Evolutionary conservation across 2,888 invertebrate genomes (phyloP).

Genomic region (Pristionchus fissidentatus): DNA sequence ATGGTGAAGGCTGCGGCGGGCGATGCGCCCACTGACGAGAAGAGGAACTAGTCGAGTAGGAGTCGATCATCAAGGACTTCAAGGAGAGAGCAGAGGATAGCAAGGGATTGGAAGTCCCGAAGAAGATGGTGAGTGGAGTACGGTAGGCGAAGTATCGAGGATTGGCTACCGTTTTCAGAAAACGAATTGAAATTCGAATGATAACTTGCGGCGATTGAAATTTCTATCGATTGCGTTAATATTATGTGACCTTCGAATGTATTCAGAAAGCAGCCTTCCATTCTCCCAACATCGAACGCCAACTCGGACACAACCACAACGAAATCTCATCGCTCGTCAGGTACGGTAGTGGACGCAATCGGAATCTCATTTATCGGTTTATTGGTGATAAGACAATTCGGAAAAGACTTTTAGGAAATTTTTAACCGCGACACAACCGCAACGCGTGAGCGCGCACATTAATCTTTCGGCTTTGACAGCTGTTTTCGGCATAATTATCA

Average conservation of each 20-base stretch:
- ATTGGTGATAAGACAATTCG: too few species aligned
- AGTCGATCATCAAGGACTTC: constrained; percentile 15
- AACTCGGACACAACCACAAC: constrained; percentile 42
- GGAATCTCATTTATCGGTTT: too few species aligned
- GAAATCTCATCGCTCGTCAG: constrained; percentile 37
- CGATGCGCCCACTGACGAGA: neutral
- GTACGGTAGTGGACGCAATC: too few species aligned
- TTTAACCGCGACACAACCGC: too few species aligned
- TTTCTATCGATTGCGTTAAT: neutral
- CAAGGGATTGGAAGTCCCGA: neutral
- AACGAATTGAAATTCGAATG: too few species aligned
- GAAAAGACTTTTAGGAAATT: too few species aligned
- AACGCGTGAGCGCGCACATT: too few species aligned
- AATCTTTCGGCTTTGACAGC: too few species aligned
- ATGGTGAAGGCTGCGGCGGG: neutral
- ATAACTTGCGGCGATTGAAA: neutral
- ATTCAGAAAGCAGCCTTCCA: neutral
- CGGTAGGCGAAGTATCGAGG: neutral
- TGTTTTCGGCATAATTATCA: neutral
- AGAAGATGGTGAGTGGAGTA: constrained; percentile 24
- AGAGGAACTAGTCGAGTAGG: constrained; percentile 8
- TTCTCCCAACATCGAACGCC: constrained; percentile 40
- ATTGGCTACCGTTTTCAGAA: too few species aligned
- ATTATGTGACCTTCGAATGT: too few species aligned
- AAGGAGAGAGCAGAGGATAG: constrained; percentile 40